phyloP scores from a whole-genome alignment of 2,888 invertebrate genomes.

The Mythimna lalbum region DNA sequence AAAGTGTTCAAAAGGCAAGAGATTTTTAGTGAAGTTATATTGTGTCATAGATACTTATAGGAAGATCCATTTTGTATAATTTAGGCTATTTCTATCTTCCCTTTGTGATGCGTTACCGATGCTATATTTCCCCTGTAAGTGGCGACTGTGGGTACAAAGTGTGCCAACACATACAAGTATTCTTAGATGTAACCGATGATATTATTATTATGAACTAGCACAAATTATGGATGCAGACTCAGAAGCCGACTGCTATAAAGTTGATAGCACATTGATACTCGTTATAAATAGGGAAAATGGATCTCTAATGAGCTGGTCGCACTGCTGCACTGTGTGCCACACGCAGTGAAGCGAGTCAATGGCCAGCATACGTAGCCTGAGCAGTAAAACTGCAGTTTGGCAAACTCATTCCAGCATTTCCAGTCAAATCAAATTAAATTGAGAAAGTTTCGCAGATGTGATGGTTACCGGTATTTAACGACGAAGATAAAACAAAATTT shows the following conservation, averaged over 20 bases:
- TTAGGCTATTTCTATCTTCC: neutral
- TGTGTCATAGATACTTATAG: neutral
- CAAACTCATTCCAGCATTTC: neutral
- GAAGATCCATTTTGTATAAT: constrained; percentile 9
- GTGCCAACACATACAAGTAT: constrained; percentile 66
- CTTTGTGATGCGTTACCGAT: constrained; percentile 40
- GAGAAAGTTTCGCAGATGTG: neutral
- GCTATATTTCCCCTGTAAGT: constrained; percentile 8
- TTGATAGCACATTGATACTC: neutral
- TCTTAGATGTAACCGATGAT: constrained; percentile 56
- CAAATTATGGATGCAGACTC: constrained; percentile 29
- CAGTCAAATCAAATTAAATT: neutral
- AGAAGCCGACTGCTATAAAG: neutral
- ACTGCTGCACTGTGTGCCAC: too few relatives aligned
- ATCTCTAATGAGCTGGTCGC: neutral
- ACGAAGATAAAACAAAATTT: neutral
- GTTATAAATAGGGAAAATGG: neutral
- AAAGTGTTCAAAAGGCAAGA: constrained; percentile 24
- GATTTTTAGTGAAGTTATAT: neutral
- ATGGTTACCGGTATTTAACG: neutral
- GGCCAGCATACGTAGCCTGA: neutral
- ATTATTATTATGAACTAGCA: constrained; percentile 42
- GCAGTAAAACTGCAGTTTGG: constrained; percentile 14
- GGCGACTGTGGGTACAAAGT: constrained; percentile 52
- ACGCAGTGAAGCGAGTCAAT: neutral